phyloP scores from a whole-genome alignment of 2,113 vertebrate genomes.

The Cyprinodon variegatus region DNA sequence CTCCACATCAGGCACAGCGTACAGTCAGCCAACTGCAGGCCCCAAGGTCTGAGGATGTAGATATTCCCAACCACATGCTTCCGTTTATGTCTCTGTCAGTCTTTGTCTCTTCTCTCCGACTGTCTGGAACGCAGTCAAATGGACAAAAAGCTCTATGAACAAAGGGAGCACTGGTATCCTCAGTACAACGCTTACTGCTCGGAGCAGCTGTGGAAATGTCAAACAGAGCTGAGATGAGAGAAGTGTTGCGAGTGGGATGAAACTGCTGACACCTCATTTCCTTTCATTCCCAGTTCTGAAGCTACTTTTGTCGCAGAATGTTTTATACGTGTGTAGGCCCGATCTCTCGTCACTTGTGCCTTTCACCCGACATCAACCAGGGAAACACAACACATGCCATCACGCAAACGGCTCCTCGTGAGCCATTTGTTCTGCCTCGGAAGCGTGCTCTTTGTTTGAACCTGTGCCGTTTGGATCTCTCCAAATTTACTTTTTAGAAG shows the following conservation, averaged over 20 bases:
- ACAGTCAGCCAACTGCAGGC: conserved; percentile 54
- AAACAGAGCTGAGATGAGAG: conserved; percentile 74
- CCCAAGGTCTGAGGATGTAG: conserved; percentile 49
- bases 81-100: conserved; percentile 68
- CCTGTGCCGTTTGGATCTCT: conserved; percentile 53
- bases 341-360: conserved; percentile 68
- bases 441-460: conserved; percentile 75
- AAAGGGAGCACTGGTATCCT: conserved; percentile 62
- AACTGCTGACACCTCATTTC: conserved; percentile 80
- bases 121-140: conserved; percentile 59
- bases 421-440: conserved; percentile 75
- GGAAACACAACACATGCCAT: conserved; percentile 71
- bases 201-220: conserved; percentile 73
- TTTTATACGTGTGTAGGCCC: conserved; percentile 69
- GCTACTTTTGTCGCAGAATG: conserved; percentile 75
- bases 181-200: conserved; percentile 57
- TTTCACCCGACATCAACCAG: conserved; percentile 66
- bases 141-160: conserved; percentile 60
- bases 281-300: conserved; percentile 72
- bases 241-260: conserved; percentile 68
- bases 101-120: conserved; percentile 60
- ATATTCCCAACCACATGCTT: conserved; percentile 66
- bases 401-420: conserved; percentile 70
- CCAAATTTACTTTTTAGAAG: conserved; percentile 62
- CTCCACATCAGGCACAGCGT: conserved; percentile 49